Conservation (phyloP, 2,888 invertebrate genomes). For the Eupithecia subfuscata region DNA sequence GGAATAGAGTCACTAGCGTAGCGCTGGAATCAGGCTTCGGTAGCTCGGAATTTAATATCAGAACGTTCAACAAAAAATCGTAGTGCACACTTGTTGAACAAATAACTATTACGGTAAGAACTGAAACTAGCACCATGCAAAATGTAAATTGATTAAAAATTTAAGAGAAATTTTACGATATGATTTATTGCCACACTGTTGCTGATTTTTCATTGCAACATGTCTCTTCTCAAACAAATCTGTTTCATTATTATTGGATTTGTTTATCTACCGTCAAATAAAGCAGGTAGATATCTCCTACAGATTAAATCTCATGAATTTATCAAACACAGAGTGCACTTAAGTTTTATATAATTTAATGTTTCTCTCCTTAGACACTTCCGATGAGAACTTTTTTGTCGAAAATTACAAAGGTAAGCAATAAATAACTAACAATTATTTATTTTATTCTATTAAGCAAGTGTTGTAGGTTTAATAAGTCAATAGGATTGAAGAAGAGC, state of each 20-base stretch:
- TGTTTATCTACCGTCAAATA: constrained; percentile 7
- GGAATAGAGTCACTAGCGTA: no score
- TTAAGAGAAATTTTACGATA: constrained; percentile 17
- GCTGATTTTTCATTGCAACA: constrained; percentile 6
- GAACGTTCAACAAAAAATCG: neutral
- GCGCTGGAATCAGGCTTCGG: no score
- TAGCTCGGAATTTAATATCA: neutral
- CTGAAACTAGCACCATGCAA: neutral
- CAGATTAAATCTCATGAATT: neutral
- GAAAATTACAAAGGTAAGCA: neutral
- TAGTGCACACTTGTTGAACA: neutral
- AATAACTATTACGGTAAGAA: neutral
- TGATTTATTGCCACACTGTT: constrained; percentile 7
- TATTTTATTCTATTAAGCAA: neutral
- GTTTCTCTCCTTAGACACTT: neutral
- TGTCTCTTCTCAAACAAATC: constrained; percentile 13
- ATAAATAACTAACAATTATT: no score
- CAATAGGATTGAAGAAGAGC: neutral
- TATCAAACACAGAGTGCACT: neutral
- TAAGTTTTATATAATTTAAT: neutral
- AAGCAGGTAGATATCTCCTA: constrained; percentile 7
- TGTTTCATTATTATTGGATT: constrained; percentile 13
- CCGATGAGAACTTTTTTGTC: neutral
- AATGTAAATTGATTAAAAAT: constrained; percentile 5
- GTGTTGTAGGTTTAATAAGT: neutral